Base-by-base conservation (phyloP, 2,113 vertebrate species). In the Rallus limicola region DNA sequence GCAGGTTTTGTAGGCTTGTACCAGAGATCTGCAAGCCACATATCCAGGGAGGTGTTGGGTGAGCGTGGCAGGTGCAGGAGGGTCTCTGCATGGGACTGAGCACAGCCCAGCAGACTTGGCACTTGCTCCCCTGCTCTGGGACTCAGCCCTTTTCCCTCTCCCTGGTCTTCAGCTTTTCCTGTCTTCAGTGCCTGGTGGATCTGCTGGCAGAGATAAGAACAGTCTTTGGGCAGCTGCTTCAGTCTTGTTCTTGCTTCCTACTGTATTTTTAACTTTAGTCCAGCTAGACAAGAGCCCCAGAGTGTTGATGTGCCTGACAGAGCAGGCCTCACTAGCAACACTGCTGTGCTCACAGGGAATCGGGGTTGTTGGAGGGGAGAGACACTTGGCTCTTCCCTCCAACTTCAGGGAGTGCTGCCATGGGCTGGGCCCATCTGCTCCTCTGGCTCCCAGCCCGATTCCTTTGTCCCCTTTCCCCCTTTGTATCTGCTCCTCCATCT, bases 171-270 rank as follows among this genome's bases (percentile, higher is more conserved):
- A 26, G n/a, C 59, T 93, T 2, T 93, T 94, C 77, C 90, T 94
- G 72, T 56, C 62, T 69, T 69, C 40, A 26, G 25, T 81, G 65
- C 40, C 77, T 78, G 40, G 7, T 86, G 70, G 77, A 70, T 91
- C 93, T 96, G 95, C 92, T 87, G 88, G 50, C 64, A 89, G 74
- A 95, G 97, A 97, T 97, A 97, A 96, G 76, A 79, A 48, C 28
- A 7, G 26, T 84, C 56, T 71, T 74, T 55, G 58, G 59, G 52
- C 70, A 91, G 91, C 75, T 58, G 63, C 74, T 58, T 36, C 72
- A 88, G 60, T 79, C 72, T 60, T 77, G 46, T 72, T 59, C 59
- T 76, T 82, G 68, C 36, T 81, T 92, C 88, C 94, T 90, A 91
- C 42, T 40, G 83, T 93, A 90, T 93, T 90, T 87, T 93, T 96